These are phyloP conservation scores for Pelochelys cantorii DNA, from an alignment of 2,797 vertebrate genomes.

Conservation along the genomic window DNA sequence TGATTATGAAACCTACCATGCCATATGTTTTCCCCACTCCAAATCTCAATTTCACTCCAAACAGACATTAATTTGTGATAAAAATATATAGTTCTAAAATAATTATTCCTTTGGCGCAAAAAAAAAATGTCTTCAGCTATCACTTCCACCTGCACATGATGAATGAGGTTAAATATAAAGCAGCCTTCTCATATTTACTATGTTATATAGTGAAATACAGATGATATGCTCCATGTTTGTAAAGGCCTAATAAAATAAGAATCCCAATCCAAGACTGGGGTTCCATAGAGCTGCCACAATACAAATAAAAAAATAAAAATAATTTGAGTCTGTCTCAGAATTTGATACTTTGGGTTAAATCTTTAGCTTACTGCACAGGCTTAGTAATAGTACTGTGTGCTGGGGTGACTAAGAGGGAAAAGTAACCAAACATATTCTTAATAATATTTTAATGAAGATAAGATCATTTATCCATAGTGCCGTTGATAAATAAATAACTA, in stretches of 20 bases:
- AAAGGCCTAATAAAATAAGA: neutral
- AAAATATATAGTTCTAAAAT: neutral
- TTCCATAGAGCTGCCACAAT: neutral
- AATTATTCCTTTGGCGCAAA: neutral
- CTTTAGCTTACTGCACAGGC: neutral
- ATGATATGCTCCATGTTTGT: rapidly evolving
- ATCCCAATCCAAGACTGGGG: neutral
- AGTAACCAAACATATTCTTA: neutral
- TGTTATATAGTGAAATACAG: neutral
- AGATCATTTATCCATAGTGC: neutral
- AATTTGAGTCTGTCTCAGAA: neutral
- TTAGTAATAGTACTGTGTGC: neutral
- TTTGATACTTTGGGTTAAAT: neutral
- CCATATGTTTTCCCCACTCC: neutral
- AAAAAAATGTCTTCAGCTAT: neutral
- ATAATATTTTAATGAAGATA: neutral
- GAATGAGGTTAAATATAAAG: neutral
- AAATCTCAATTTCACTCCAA: neutral
- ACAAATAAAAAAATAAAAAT: neutral
- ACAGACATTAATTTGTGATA: neutral
- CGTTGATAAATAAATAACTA: neutral
- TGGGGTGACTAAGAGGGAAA: neutral
- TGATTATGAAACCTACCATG: neutral
- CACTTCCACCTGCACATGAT: neutral
- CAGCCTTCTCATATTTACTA: constrained; percentile 2